Evolutionary conservation across 1,140 invertebrate genomes (phyloP).

Genomic region (Caenorhabditis inopinata): DNA sequence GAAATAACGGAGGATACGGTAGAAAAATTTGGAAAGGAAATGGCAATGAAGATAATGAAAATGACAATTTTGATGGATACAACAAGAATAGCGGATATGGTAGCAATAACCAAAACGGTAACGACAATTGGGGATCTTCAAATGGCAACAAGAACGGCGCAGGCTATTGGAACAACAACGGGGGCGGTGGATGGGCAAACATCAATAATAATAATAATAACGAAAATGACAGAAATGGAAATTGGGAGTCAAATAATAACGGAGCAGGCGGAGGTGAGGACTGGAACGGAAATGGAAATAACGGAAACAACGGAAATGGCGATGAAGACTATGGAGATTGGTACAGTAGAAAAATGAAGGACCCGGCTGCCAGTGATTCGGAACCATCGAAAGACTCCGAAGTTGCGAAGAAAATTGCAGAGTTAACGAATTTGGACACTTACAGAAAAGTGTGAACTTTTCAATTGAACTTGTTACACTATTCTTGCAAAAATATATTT

Average conservation of each 20-base stretch:
- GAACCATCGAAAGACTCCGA: not conserved
- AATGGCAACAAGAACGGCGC: not conserved
- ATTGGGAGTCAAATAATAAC: not conserved
- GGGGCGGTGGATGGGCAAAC: not conserved
- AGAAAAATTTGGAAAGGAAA: conserved; percentile 10
- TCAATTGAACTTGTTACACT: not conserved
- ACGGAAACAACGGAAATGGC: not conserved
- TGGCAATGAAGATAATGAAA: not conserved
- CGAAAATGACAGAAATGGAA: conserved; percentile 3
- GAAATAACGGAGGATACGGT: not conserved
- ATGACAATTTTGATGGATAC: not conserved
- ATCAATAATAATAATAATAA: conserved; percentile 16
- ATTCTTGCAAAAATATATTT: too few species aligned
- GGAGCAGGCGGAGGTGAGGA: not conserved
- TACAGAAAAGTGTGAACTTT: not conserved
- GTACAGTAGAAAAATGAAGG: conserved; percentile 15
- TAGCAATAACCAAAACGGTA: not conserved
- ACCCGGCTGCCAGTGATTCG: not conserved
- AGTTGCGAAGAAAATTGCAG: not conserved
- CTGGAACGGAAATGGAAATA: conserved; percentile 15
- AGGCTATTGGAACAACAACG: not conserved
- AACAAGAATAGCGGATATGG: not conserved
- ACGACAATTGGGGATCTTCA: not conserved
- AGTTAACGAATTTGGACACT: not conserved
- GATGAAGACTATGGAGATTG: conserved; percentile 24